Evolutionary conservation across 2,113 vertebrate species (phyloP).

Genomic region (Agelaius phoeniceus): DNA sequence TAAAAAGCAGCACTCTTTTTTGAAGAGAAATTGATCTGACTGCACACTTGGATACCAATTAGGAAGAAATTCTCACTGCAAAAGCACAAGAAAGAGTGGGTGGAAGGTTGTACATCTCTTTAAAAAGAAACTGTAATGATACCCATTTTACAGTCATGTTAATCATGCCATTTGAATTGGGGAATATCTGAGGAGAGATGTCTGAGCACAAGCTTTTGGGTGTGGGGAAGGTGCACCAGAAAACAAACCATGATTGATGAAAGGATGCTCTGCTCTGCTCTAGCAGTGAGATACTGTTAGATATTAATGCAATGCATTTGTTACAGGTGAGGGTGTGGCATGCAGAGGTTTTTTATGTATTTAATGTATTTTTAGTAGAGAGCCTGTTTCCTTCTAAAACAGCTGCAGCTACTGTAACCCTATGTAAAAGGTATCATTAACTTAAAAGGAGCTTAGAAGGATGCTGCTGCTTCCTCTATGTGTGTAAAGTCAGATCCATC

Average conservation of each 20-base stretch:
- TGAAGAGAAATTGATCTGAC: constrained; percentile 30
- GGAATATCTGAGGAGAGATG: not conserved
- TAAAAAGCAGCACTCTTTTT: not conserved
- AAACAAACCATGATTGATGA: not conserved
- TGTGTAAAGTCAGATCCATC: not conserved
- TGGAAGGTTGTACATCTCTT: not conserved
- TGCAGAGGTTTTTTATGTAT: not conserved
- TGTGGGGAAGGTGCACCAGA: not conserved
- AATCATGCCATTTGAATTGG: not conserved
- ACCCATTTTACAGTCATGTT: not conserved
- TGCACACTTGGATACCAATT: constrained; percentile 35
- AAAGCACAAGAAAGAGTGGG: not conserved
- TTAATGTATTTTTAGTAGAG: not conserved
- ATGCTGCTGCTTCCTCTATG: not conserved
- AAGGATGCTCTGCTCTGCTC: not conserved
- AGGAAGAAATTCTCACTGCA: not conserved
- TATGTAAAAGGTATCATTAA: not conserved
- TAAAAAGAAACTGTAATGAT: not conserved
- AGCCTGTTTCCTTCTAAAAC: not conserved
- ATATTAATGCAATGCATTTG: not conserved
- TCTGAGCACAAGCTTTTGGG: not conserved
- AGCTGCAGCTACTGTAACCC: not conserved
- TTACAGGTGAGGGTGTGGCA: not conserved
- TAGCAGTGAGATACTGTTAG: not conserved
- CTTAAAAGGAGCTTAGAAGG: not conserved